phyloP scores from a whole-genome alignment of 2,797 vertebrate genomes.

The Microtus obscurus region DNA sequence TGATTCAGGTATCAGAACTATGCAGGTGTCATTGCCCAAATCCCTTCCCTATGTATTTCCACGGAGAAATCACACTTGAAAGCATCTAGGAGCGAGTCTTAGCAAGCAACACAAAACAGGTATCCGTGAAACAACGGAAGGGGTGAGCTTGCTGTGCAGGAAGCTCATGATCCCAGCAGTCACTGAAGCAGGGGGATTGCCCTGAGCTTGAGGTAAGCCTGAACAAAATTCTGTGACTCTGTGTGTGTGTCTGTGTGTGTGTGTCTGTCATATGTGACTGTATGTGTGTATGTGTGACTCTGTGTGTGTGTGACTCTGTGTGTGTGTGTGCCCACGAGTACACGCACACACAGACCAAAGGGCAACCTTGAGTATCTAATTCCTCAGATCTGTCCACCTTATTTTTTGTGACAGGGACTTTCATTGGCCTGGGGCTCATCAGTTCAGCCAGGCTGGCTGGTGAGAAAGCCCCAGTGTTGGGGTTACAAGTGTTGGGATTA shows the following conservation, averaged over 20 bases:
- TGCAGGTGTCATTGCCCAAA: background rate
- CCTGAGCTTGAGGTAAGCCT: background rate
- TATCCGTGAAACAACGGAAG: background rate
- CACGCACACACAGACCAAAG: background rate
- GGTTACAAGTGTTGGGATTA: background rate
- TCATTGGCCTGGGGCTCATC: background rate
- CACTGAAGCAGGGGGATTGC: background rate
- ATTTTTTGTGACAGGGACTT: background rate
- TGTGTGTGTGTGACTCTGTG: background rate
- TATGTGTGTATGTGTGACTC: too few relatives aligned
- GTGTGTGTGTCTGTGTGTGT: too few relatives aligned
- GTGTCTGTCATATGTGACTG: too few relatives aligned
- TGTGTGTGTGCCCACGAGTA: too few relatives aligned
- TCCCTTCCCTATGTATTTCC: background rate
- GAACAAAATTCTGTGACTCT: background rate
- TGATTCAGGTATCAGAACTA: too few relatives aligned
- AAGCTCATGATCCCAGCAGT: background rate
- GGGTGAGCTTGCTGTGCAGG: background rate
- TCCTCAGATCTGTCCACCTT: background rate
- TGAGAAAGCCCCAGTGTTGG: background rate
- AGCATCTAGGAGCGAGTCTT: background rate
- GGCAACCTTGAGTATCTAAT: background rate
- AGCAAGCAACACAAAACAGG: background rate
- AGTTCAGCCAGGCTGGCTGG: background rate
- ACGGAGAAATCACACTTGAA: background rate